Conservation (phyloP, 2,888 invertebrate genomes). For the Pristionchus mayeri region DNA sequence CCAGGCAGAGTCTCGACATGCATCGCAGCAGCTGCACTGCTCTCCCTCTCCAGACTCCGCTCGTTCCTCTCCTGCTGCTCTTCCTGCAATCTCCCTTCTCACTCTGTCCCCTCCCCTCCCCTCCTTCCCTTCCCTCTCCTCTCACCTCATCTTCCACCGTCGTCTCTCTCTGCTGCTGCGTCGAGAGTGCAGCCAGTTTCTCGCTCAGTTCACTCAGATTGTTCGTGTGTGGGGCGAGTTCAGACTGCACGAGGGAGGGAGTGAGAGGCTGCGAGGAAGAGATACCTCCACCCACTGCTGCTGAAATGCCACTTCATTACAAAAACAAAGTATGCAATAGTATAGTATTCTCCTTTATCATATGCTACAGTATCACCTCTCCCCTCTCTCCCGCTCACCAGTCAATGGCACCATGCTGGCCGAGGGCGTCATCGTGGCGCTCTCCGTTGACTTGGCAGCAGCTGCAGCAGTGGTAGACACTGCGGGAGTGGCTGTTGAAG, state of each 20-base stretch:
- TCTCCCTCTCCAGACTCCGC: constrained; percentile 34
- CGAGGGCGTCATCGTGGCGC: constrained; percentile 33
- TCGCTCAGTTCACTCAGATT: constrained; percentile 45
- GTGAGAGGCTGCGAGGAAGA: constrained; percentile 44
- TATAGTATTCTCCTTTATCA: neutral
- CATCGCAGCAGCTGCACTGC: constrained; percentile 53
- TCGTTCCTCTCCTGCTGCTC: neutral
- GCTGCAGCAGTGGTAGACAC: constrained; percentile 3
- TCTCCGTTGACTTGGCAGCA: constrained; percentile 28
- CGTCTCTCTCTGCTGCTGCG: constrained; percentile 41
- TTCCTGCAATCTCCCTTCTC: neutral
- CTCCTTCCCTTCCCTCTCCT: neutral
- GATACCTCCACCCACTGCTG: constrained; percentile 11
- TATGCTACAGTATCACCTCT: neutral
- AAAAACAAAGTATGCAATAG: neutral
- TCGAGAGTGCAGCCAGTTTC: constrained; percentile 42
- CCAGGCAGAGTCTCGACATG: constrained; percentile 71
- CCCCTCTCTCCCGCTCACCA: constrained; percentile 43
- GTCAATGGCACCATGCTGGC: constrained; percentile 44
- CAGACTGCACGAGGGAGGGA: constrained; percentile 40
- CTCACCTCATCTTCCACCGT: constrained; percentile 31
- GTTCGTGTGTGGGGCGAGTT: constrained; percentile 30
- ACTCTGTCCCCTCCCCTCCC: neutral
- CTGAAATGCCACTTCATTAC: neutral
- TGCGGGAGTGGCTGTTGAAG: constrained; percentile 46